Conservation (phyloP, 2,888 invertebrate genomes). For the Sarcophaga carnaria region DNA sequence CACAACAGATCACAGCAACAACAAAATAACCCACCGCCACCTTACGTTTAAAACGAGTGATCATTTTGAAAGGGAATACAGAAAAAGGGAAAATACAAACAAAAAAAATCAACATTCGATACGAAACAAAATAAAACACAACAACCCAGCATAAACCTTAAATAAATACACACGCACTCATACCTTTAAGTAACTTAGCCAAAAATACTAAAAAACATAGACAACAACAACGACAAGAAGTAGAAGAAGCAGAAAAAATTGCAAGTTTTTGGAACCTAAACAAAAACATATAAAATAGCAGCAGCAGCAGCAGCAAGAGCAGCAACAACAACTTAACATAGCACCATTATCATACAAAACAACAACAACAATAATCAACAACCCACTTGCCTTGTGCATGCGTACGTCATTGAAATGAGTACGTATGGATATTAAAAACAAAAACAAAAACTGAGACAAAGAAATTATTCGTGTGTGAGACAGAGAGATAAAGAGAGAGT, state of each 20-base stretch:
- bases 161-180: slow-evolving; percentile 15
- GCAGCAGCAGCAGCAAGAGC: slow-evolving; percentile 17
- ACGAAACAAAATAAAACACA: slow-evolving; percentile 16
- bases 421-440: not conserved
- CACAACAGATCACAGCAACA: slow-evolving; percentile 46
- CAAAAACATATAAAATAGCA: slow-evolving; percentile 6
- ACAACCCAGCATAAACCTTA: slow-evolving; percentile 22
- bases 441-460: not conserved
- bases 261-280: slow-evolving; percentile 55
- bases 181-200: not conserved
- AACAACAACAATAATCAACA: slow-evolving; percentile 35
- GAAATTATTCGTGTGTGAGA: slow-evolving; percentile 43
- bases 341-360: not conserved
- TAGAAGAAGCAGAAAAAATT: slow-evolving; percentile 41
- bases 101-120: slow-evolving; percentile 1
- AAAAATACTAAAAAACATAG: not conserved
- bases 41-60: slow-evolving; percentile 58
- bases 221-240: not conserved
- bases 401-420: slow-evolving; percentile 61
- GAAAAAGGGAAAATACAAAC: slow-evolving; percentile 32
- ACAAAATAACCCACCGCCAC: slow-evolving; percentile 42
- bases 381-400: slow-evolving; percentile 64
- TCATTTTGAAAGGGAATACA: slow-evolving; percentile 55
- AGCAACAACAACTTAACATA: not conserved
- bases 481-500: not conserved